phyloP scores from a whole-genome alignment of 2,797 vertebrate genomes.

The Spheniscus humboldti region DNA sequence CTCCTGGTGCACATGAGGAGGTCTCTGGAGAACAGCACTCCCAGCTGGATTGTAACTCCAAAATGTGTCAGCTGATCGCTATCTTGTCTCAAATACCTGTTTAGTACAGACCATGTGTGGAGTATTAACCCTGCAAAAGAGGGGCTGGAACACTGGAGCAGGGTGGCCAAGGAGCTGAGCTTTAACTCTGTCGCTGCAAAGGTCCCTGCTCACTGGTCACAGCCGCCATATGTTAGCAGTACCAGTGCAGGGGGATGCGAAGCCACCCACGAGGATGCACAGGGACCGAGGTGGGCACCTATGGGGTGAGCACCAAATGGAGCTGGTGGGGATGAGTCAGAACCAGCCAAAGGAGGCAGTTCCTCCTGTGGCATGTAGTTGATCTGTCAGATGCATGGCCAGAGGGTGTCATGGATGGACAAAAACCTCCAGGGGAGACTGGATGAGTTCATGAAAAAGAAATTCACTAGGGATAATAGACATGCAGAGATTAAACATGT shows the following conservation, averaged over 20 bases:
- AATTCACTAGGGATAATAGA: not conserved
- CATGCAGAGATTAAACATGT: not conserved
- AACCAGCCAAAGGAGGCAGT: not conserved
- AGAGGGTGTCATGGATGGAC: not conserved
- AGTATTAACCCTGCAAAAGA: not conserved
- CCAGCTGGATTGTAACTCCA: not conserved
- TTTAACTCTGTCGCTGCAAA: not conserved
- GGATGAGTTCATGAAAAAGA: not conserved
- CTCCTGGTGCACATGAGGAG: not conserved
- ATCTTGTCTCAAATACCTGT: slow-evolving; percentile 44
- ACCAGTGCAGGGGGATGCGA: not conserved
- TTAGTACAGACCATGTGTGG: not conserved
- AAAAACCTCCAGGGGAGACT: not conserved
- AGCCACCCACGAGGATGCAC: not conserved
- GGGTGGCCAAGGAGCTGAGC: not conserved
- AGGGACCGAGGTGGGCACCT: not conserved
- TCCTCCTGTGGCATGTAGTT: not conserved
- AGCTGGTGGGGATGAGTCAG: not conserved
- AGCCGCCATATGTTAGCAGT: rapidly evolving
- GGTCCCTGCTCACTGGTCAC: not conserved
- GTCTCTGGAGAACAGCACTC: not conserved
- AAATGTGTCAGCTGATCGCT: slow-evolving; percentile 1
- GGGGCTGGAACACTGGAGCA: not conserved
- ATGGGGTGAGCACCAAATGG: not conserved
- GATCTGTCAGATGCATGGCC: not conserved